Evolutionary conservation across 2,888 invertebrate genomes (phyloP).

Genomic region (Prosopocoilus inquinatus): DNA sequence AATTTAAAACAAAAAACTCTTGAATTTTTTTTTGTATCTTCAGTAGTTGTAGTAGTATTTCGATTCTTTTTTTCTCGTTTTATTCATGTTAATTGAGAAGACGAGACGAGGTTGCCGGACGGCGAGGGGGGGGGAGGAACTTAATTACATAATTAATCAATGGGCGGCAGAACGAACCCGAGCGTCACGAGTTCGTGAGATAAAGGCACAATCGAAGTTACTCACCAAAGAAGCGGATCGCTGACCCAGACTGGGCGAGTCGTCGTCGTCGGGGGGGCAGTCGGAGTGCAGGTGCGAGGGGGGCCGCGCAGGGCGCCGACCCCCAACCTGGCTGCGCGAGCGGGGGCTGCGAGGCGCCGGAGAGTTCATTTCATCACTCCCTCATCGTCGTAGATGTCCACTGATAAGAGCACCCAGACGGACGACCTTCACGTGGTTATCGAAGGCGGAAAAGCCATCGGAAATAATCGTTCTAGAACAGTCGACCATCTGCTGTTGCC

Average conservation of each 20-base stretch:
- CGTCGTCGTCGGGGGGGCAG: constrained; percentile 31
- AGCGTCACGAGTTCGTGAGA: constrained; percentile 2
- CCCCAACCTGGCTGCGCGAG: constrained; percentile 33
- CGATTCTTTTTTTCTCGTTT: too few relatives aligned
- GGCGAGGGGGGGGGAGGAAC: too few relatives aligned
- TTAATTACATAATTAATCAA: not conserved
- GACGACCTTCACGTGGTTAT: not conserved
- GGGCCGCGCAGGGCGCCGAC: constrained; percentile 33
- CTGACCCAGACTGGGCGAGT: constrained; percentile 35
- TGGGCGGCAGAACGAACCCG: not conserved
- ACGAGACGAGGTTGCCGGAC: too few relatives aligned
- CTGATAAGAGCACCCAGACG: not conserved
- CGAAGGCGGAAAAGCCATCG: not conserved
- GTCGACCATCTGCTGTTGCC: not conserved
- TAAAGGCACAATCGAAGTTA: constrained; percentile 7
- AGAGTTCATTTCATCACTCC: constrained; percentile 34
- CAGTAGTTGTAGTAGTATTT: too few relatives aligned
- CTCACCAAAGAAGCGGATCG: constrained; percentile 39
- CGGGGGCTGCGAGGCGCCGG: constrained; percentile 34
- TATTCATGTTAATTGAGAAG: too few relatives aligned
- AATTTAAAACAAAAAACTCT: too few relatives aligned
- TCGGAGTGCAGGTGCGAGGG: constrained; percentile 33
- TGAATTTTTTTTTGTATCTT: too few relatives aligned
- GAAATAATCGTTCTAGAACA: not conserved
- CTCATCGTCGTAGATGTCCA: not conserved